Evolutionary conservation across 1,140 invertebrate species (phyloP).

Genomic region (Lasioglossum baleicum): DNA sequence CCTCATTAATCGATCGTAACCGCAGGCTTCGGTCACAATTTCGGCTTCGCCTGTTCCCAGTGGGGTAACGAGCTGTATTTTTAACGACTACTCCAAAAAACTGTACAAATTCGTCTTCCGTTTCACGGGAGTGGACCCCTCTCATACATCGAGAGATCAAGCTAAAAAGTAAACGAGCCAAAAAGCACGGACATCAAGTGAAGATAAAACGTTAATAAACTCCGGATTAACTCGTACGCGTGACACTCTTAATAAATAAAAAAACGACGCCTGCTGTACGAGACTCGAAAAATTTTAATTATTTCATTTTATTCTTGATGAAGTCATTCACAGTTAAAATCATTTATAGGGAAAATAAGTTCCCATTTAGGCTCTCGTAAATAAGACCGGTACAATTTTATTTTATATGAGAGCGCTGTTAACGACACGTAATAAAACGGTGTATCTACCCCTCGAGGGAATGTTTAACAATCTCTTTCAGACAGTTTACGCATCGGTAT

Average conservation of each 20-base stretch:
- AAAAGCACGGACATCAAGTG: background rate
- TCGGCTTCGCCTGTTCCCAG: background rate
- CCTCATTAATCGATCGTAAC: constrained; percentile 35
- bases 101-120: background rate
- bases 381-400: no score
- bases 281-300: no score
- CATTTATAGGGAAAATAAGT: no score
- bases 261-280: no score
- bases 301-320: no score
- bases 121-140: background rate
- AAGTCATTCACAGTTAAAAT: no score
- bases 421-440: no score
- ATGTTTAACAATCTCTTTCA: no score
- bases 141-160: background rate
- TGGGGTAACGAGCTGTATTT: constrained; percentile 1
- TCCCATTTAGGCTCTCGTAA: no score
- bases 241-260: background rate
- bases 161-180: background rate
- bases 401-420: no score
- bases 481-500: no score
- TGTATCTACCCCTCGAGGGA: no score
- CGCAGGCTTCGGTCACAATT: constrained; percentile 10
- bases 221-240: background rate
- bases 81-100: background rate
- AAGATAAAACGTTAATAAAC: background rate